phyloP scores from a whole-genome alignment of 37 sponge, comb jelly and placozoan species.

The Haliclona indistincta region DNA sequence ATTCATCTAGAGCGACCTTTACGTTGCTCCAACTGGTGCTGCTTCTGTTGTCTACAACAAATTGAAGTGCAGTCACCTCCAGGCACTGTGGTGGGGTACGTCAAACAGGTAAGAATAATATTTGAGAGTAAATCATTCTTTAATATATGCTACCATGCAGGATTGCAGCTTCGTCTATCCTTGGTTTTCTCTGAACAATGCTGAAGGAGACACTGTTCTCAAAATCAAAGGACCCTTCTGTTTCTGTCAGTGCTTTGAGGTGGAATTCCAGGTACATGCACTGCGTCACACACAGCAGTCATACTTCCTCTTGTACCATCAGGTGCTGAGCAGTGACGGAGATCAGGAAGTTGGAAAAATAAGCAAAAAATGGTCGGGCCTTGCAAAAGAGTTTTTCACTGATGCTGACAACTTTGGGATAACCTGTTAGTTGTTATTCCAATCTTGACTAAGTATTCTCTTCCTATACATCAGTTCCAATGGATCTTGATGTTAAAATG shows the following conservation, averaged over 20 bases:
- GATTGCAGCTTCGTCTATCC: slow-evolving; percentile 72
- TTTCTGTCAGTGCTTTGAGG: slow-evolving; percentile 66
- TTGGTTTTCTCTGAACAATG: slow-evolving; percentile 66
- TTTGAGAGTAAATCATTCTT: background rate
- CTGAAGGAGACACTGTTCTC: slow-evolving; percentile 65
- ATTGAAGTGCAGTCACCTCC: slow-evolving; percentile 95
- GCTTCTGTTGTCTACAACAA: slow-evolving; percentile 88
- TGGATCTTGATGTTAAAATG: slow-evolving; percentile 92
- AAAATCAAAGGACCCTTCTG: slow-evolving; percentile 82
- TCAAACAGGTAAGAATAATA: slow-evolving; percentile 68
- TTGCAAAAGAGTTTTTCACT: slow-evolving; percentile 89
- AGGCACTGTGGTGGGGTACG: slow-evolving; percentile 81
- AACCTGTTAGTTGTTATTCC: slow-evolving; percentile 38
- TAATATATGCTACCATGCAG: no score
- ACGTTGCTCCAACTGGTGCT: slow-evolving; percentile 73
- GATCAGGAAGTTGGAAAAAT: slow-evolving; percentile 79
- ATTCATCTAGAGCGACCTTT: slow-evolving; percentile 82
- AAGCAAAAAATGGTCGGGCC: slow-evolving; percentile 92
- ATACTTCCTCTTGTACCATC: background rate
- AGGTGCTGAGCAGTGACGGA: slow-evolving; percentile 70
- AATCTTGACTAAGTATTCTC: background rate
- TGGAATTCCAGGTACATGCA: slow-evolving; percentile 69
- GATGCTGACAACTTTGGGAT: slow-evolving; percentile 99
- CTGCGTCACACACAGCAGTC: background rate
- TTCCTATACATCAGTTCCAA: slow-evolving; percentile 68